A percentile compares a stretch with the other conserved stretches of the same genome.
Conservation (phyloP, 2,113 vertebrate species). For the Gnathonemus echidnorhynchus region DNA sequence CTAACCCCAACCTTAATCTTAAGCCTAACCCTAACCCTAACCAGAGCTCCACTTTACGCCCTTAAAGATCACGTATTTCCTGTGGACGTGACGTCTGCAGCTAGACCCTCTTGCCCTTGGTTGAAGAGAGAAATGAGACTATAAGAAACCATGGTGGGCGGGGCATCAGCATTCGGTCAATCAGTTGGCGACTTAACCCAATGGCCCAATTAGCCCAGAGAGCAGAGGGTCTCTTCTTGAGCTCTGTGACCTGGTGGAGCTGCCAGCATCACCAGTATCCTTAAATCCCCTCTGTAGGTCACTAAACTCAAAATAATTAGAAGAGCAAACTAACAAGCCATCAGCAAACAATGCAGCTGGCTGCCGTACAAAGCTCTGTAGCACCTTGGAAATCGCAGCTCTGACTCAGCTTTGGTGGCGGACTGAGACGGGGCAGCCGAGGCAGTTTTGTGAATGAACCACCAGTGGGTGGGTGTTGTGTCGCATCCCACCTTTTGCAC, state of each 20-base stretch:
- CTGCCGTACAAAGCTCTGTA: neutral
- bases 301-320: neutral
- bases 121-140: neutral
- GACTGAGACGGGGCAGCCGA: neutral
- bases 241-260: neutral
- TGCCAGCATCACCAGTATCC: neutral
- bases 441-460: constrained; percentile 7
- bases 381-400: neutral
- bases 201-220: neutral
- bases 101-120: neutral
- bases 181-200: neutral
- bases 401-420: neutral
- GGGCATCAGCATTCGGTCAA: neutral
- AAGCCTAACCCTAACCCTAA: too few species aligned
- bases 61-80: too few species aligned
- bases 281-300: neutral
- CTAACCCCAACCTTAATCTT: too few species aligned
- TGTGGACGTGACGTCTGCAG: too few species aligned
- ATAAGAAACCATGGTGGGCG: neutral
- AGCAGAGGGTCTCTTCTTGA: neutral
- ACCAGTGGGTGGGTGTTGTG: neutral
- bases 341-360: constrained; percentile 8
- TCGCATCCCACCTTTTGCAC: neutral
- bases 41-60: too few species aligned
- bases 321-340: neutral